Evolutionary conservation across 2,797 vertebrate species (phyloP).

Genomic region (Melanotaenia parkinsoni): DNA sequence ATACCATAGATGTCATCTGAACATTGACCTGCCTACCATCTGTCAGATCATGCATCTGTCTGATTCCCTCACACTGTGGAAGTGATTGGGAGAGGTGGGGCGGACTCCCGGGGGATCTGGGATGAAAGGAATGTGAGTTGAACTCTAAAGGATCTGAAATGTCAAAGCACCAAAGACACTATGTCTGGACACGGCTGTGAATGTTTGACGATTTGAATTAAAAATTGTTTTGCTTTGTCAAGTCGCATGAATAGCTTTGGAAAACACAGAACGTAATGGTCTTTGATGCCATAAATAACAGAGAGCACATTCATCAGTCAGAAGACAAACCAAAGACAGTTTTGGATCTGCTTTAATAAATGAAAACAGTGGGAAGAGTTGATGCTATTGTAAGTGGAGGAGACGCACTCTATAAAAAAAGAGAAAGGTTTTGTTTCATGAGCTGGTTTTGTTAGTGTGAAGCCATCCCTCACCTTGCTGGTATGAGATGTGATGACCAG

Average conservation of each 20-base stretch:
- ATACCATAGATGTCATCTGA: constrained; percentile 43
- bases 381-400: constrained; percentile 15
- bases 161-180: constrained; percentile 73
- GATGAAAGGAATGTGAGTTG: constrained; percentile 75
- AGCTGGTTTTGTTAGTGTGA: constrained; percentile 27
- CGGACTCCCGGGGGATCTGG: constrained; percentile 48
- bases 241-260: constrained; percentile 6
- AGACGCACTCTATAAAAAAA: constrained; percentile 29
- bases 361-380: not conserved
- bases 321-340: constrained; percentile 21
- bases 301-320: constrained; percentile 33
- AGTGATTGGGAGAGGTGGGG: constrained; percentile 61
- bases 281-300: constrained; percentile 43
- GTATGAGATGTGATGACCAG: constrained; percentile 59
- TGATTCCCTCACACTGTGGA: constrained; percentile 61
- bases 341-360: constrained; percentile 17
- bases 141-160: constrained; percentile 66
- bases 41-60: constrained; percentile 75
- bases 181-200: constrained; percentile 17
- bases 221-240: constrained; percentile 31
- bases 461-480: constrained; percentile 48
- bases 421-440: constrained; percentile 9
- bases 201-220: constrained; percentile 1
- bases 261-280: constrained; percentile 3
- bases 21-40: constrained; percentile 60